Percentiles rank a stretch among this genome's conserved stretches.
Conservation (phyloP, 2,888 invertebrate genomes). For the Tribolium freemani region DNA sequence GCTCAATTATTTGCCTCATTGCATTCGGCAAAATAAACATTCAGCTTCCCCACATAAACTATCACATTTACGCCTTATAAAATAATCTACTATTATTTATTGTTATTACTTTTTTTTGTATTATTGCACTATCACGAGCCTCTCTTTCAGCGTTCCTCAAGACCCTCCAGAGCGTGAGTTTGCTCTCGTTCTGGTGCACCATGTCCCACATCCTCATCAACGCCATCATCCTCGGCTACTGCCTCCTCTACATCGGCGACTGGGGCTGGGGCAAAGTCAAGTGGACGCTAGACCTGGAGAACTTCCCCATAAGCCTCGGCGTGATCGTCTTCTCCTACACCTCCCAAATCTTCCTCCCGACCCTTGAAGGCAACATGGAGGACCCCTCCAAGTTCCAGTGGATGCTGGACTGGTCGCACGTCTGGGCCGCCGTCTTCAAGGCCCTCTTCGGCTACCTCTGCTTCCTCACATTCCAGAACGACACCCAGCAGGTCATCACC, state of each 20-base stretch:
- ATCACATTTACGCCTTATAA: too few species aligned
- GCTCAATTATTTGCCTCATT: too few species aligned
- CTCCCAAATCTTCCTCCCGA: conserved; percentile 98
- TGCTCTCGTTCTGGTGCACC: conserved; percentile 98
- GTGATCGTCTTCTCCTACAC: conserved; percentile 99
- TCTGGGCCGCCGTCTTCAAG: conserved; percentile 97
- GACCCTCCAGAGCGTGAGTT: conserved; percentile 92
- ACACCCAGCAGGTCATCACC: conserved; percentile 94
- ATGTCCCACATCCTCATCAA: conserved; percentile 99
- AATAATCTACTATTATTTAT: too few species aligned
- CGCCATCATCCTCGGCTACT: conserved; percentile 95
- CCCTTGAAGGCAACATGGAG: conserved; percentile 96
- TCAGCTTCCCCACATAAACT: too few species aligned
- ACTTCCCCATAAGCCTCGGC: conserved; percentile 97
- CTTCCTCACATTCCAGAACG: conserved; percentile 96
- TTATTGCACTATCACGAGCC: too few species aligned
- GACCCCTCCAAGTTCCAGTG: conserved; percentile 93
- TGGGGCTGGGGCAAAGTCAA: conserved; percentile 97
- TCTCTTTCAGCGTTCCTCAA: conserved; percentile 83
- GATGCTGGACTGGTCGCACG: conserved; percentile 99
- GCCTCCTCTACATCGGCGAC: conserved; percentile 89
- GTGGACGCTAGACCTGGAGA: conserved; percentile 94
- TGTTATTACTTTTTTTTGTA: too few species aligned
- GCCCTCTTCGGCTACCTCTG: conserved; percentile 96
- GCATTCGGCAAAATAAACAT: too few species aligned